phyloP scores from a whole-genome alignment of 2,113 vertebrate species.

The Bubo scandiacus region DNA sequence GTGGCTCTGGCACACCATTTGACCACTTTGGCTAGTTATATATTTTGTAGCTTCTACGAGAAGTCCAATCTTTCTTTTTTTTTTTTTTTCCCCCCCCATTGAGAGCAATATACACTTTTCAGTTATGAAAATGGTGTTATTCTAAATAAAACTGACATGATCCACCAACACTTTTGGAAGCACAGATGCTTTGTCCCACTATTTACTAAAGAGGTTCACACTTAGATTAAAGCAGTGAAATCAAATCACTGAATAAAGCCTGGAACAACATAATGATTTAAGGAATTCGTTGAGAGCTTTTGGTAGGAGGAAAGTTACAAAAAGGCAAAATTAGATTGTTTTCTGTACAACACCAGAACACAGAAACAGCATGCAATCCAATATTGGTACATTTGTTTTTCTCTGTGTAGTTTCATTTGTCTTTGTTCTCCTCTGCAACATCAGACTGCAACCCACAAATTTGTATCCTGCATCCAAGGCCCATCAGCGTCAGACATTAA shows the following conservation, averaged over 20 bases:
- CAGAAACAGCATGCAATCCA: neutral
- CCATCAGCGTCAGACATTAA: neutral
- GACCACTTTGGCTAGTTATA: neutral
- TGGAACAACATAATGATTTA: constrained; percentile 51
- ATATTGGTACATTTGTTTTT: neutral
- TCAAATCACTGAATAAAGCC: constrained; percentile 60
- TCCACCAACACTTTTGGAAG: constrained; percentile 66
- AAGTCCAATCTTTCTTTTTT: neutral
- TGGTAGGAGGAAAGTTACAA: constrained; percentile 14
- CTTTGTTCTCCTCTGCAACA: neutral
- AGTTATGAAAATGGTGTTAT: constrained; percentile 47
- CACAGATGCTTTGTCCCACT: constrained; percentile 70
- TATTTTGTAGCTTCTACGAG: neutral
- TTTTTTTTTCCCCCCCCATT: neutral
- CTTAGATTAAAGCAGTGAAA: constrained; percentile 67
- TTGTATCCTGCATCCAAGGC: neutral
- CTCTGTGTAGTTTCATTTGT: neutral
- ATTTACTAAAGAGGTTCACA: constrained; percentile 69
- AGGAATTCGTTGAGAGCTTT: constrained; percentile 15
- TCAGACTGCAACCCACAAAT: neutral
- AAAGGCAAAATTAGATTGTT: constrained; percentile 16
- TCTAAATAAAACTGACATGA: constrained; percentile 63
- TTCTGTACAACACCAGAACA: neutral
- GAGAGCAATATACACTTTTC: constrained; percentile 11
- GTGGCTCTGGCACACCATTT: neutral